Base-by-base conservation (phyloP, 2,888 invertebrate species). In the Suillia variegata region DNA sequence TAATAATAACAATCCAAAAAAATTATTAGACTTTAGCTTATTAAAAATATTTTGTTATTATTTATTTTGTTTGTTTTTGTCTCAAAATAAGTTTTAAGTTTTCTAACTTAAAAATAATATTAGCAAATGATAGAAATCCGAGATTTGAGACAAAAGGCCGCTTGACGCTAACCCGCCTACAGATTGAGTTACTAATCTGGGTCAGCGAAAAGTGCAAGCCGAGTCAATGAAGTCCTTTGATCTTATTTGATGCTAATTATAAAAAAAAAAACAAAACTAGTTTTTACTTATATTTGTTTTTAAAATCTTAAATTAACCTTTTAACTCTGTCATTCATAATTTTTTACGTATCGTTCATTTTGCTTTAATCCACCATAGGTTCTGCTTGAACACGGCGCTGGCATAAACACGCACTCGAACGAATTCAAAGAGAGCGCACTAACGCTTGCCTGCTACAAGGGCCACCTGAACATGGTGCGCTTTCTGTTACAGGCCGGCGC, bases 401-500 rank as follows among this genome's bases (percentile, higher is more conserved):
- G 96, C 70, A 98, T 98, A 78, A 98, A 98, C 86, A 96, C 98
- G 66, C 97, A 98, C 84, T 97, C 97, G 59, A 97, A 97, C 85
- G 97, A 98, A 86, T 98, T 98, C 84, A 97, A 99, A 83, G 99
- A 99, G 84, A 96, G 96, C 15, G 98, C 98, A 12, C 87, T 98
- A 24, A 98, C 96, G 12, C 85, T 86, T 74, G 98, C 96, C 70
- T 97, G 95, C 84, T 98, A 94, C 82, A 96, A 96, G 85, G 96
- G 95, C 55, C 97, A 98, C 84, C 86, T 97, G 73, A 95, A 96
- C 82, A 97, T 98, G 96, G 98, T 98, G 58, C 87, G 96, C 71
- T 98, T 96, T 84, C 87, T 99, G 65, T 84, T 99, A 68, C 94
- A 94, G 74, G 97, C 96, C 51, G 98, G 98, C 63, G 97, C 97